Conservation (phyloP, 1,140 invertebrate genomes). For the Drosophila bifasciata region DNA sequence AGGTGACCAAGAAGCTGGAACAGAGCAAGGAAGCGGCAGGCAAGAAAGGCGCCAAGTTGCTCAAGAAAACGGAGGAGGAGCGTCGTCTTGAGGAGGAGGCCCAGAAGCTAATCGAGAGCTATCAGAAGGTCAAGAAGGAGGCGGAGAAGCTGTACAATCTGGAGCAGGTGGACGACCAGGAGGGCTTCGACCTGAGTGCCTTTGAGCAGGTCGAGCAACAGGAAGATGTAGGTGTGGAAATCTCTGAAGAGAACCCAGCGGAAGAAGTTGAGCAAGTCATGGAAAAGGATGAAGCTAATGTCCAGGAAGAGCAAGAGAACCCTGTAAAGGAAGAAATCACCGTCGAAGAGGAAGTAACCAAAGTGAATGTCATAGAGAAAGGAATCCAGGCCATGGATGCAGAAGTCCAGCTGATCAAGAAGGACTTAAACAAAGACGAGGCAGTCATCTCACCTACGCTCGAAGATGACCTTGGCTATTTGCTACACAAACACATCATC, state of each 20-base stretch:
- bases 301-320: background rate
- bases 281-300: background rate
- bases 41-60: conserved; percentile 68
- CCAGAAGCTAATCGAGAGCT: conserved; percentile 78
- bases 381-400: conserved; percentile 1
- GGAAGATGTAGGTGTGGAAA: conserved; percentile 1
- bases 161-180: conserved; percentile 63
- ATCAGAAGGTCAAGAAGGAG: conserved; percentile 80
- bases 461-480: conserved; percentile 71
- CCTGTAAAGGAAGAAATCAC: conserved; percentile 8
- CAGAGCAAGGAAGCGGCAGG: conserved; percentile 59
- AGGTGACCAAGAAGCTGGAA: conserved; percentile 65
- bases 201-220: conserved; percentile 56
- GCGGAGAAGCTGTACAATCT: conserved; percentile 67
- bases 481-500: conserved; percentile 78
- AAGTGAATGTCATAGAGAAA: conserved; percentile 8
- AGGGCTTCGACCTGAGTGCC: conserved; percentile 75
- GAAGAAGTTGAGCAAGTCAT: background rate
- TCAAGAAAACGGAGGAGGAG: conserved; percentile 78
- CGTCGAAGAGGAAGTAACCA: conserved; percentile 8
- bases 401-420: conserved; percentile 16
- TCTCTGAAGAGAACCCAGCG: background rate
- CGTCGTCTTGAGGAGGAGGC: conserved; percentile 74
- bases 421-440: conserved; percentile 6
- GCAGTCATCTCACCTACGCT: conserved; percentile 2